Evolutionary conservation across 2,797 vertebrate species (phyloP).

Genomic region (Schizothorax lantsangensis): DNA sequence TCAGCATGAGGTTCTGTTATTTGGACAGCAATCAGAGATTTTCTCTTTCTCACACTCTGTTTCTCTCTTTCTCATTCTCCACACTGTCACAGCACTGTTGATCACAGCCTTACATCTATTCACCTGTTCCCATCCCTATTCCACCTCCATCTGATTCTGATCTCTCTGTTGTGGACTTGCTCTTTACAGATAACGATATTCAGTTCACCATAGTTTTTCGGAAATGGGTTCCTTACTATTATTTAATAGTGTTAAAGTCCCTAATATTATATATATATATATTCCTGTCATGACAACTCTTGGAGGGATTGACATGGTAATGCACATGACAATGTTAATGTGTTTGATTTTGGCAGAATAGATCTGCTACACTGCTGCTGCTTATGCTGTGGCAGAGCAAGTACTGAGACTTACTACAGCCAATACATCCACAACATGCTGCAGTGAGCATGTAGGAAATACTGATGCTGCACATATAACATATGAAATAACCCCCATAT

Average conservation of each 20-base stretch:
- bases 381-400: no score
- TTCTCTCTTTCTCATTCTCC: conserved; percentile 74
- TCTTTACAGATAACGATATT: conserved; percentile 4
- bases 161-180: conserved; percentile 61
- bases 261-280: not conserved
- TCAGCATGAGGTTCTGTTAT: conserved; percentile 50
- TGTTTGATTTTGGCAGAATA: no score
- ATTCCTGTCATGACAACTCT: no score
- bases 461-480: no score
- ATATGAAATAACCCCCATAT: no score
- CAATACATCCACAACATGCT: no score
- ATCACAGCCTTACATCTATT: conserved; percentile 65
- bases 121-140: not conserved
- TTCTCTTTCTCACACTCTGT: conserved; percentile 35
- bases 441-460: no score
- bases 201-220: not conserved
- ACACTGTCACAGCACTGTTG: conserved; percentile 78
- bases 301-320: no score
- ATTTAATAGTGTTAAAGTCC: not conserved
- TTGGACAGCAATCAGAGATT: conserved; percentile 22
- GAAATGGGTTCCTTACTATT: not conserved
- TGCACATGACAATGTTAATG: no score
- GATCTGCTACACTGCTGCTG: no score
- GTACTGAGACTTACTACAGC: no score
- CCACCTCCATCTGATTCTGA: conserved; percentile 25